phyloP scores from a whole-genome alignment of 2,113 vertebrate genomes.

The Erythrolamprus reginae region DNA sequence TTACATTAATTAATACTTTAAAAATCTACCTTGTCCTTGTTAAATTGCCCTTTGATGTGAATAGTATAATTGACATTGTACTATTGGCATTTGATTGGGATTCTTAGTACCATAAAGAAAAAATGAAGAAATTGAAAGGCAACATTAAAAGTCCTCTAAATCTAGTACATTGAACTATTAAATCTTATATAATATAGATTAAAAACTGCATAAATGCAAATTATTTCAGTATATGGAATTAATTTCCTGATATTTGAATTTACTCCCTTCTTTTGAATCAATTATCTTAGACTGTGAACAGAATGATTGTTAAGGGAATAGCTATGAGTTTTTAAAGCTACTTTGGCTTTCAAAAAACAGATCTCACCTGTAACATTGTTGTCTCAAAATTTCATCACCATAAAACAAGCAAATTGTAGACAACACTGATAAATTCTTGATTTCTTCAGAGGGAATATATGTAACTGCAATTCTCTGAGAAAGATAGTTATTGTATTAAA shows the following conservation, averaged over 20 bases:
- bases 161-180: not conserved
- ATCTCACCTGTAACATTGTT: conserved; percentile 85
- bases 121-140: not conserved
- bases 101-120: not conserved
- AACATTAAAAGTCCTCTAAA: not conserved
- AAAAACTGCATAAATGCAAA: not conserved
- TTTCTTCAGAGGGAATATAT: conserved; percentile 64
- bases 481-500: conserved; percentile 8
- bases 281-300: not conserved
- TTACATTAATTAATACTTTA: not conserved
- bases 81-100: not conserved
- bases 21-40: not conserved
- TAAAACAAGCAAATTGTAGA: conserved; percentile 83
- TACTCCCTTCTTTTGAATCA: not conserved
- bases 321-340: not conserved
- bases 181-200: not conserved
- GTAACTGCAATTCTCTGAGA: conserved; percentile 81
- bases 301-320: not conserved
- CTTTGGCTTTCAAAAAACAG: not conserved
- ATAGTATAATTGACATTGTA: not conserved
- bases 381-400: conserved; percentile 91
- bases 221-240: not conserved
- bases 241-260: not conserved
- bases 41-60: not conserved
- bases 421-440: conserved; percentile 59